Percentiles rank a stretch among this genome's conserved stretches.
Conservation (phyloP, 2,797 vertebrate species). For the Steatocranus sp. region DNA sequence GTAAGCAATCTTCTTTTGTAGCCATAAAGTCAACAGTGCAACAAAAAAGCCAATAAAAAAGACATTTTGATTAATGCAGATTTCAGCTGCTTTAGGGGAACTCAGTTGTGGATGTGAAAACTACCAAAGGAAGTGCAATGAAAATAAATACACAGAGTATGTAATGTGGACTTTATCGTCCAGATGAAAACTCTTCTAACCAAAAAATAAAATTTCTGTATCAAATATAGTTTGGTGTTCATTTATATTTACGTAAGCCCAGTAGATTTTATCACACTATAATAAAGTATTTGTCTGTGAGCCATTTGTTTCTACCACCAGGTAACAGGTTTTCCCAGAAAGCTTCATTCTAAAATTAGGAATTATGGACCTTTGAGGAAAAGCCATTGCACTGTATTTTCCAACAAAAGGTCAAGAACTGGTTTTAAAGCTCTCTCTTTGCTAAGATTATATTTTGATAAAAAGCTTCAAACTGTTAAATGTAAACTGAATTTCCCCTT, state of each 20-base stretch:
- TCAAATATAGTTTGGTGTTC: neutral
- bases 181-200: neutral
- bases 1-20: neutral
- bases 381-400: neutral
- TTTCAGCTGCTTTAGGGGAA: neutral
- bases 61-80: neutral
- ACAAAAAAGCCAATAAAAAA: neutral
- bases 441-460: neutral
- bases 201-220: neutral
- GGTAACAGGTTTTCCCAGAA: neutral
- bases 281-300: neutral
- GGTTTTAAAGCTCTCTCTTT: neutral
- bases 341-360: neutral
- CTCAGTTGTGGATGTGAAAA: neutral
- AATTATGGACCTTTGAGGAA: neutral
- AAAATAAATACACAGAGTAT: neutral
- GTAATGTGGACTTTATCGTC: neutral
- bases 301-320: neutral
- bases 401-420: neutral
- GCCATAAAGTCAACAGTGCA: neutral
- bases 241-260: no score
- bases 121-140: neutral
- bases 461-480: neutral
- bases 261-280: neutral
- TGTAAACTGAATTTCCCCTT: neutral